Percentiles rank a stretch among this genome's conserved stretches.
Conservation (phyloP, 2,113 vertebrate species). For the Leiothrix lutea region DNA sequence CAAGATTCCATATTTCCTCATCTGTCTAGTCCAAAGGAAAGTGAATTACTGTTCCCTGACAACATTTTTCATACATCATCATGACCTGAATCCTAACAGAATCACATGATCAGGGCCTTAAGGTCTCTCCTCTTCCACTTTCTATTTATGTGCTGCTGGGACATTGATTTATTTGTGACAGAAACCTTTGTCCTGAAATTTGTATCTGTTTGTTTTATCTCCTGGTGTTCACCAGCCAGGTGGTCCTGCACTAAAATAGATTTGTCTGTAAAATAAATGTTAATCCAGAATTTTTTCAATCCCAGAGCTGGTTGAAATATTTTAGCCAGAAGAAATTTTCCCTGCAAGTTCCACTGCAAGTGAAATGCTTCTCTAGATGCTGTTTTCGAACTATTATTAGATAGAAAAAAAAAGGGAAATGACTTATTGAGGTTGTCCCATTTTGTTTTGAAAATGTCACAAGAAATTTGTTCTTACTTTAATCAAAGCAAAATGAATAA, state of each 20-base stretch:
- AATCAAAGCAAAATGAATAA: slow-evolving; percentile 39
- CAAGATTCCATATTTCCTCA: neutral
- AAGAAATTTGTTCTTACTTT: slow-evolving; percentile 7
- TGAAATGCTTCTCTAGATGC: neutral
- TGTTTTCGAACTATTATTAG: slow-evolving; percentile 25
- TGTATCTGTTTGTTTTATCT: neutral
- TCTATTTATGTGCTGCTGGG: neutral
- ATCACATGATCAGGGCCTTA: neutral
- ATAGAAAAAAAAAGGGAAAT: neutral
- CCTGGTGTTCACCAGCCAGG: neutral
- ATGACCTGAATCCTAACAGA: neutral
- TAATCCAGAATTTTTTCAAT: neutral
- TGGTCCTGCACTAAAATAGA: neutral
- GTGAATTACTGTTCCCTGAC: neutral
- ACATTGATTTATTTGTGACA: neutral
- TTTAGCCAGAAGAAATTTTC: neutral
- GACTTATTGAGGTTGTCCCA: slow-evolving; percentile 49
- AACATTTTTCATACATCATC: neutral
- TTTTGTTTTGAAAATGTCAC: slow-evolving; percentile 45
- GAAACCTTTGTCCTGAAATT: neutral
- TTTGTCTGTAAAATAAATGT: neutral
- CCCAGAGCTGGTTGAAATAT: neutral
- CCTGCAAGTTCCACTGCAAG: neutral
- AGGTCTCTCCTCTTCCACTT: neutral
- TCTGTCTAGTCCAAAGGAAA: neutral